phyloP scores from a whole-genome alignment of 2,113 vertebrate species.

The Ctenodactylus gundi region DNA sequence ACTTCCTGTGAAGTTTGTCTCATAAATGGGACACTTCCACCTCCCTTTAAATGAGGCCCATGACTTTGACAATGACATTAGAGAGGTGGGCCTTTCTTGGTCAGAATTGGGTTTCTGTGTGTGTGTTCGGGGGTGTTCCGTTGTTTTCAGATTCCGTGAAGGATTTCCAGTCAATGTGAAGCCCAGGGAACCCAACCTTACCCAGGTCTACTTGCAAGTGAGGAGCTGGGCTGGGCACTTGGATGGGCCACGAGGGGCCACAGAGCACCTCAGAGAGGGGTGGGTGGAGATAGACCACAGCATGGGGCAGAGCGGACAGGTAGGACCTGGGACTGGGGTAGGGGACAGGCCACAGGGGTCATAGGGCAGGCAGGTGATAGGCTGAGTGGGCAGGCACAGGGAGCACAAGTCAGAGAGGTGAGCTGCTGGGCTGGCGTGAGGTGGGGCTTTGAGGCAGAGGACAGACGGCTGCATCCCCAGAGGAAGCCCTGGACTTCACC shows the following conservation, averaged over 20 bases:
- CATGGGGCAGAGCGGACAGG: too few relatives aligned
- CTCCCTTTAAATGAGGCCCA: not conserved
- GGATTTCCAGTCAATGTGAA: slow-evolving; percentile 92
- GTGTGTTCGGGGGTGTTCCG: too few relatives aligned
- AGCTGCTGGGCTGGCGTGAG: not conserved
- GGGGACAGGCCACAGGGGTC: too few relatives aligned
- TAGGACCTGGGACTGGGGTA: too few relatives aligned
- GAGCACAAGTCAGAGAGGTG: not conserved
- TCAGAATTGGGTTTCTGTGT: not conserved
- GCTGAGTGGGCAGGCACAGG: fast-evolving
- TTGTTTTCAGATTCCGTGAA: slow-evolving; percentile 90
- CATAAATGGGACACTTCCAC: too few relatives aligned
- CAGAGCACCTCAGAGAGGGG: too few relatives aligned
- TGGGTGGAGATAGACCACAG: too few relatives aligned
- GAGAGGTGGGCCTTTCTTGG: not conserved
- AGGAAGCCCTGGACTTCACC: slow-evolving; percentile 96
- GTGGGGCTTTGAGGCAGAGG: not conserved
- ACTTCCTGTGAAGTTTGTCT: too few relatives aligned
- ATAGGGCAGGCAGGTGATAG: too few relatives aligned
- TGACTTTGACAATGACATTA: not conserved
- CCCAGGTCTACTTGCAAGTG: slow-evolving; percentile 93
- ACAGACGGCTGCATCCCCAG: slow-evolving; percentile 48
- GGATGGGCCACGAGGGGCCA: too few relatives aligned
- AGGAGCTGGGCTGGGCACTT: too few relatives aligned
- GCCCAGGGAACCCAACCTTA: slow-evolving; percentile 95